Evolutionary conservation across 2,797 vertebrate genomes (phyloP).

Genomic region (Synaphobranchus kaupii): DNA sequence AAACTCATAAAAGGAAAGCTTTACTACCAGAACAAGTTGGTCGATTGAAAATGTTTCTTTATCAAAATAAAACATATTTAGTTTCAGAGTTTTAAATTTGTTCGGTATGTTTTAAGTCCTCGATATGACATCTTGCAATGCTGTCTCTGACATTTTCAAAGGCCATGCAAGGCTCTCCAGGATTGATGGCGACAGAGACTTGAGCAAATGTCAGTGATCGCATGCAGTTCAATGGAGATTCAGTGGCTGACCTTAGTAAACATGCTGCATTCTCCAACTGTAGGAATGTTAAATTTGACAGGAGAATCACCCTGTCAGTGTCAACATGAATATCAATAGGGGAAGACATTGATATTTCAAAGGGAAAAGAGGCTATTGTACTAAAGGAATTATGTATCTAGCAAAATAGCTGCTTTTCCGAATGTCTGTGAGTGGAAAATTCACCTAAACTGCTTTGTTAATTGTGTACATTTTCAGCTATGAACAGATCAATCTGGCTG

Average conservation of each 20-base stretch:
- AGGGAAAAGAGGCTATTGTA: neutral
- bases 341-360: neutral
- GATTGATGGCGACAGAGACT: conserved; percentile 7
- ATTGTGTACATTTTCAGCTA: no score
- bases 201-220: conserved; percentile 11
- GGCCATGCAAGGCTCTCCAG: neutral
- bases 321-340: neutral
- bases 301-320: neutral
- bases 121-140: neutral
- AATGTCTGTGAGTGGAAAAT: neutral
- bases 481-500: neutral
- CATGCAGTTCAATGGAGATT: neutral
- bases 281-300: neutral
- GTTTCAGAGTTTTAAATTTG: neutral
- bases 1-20: neutral
- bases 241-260: conserved; percentile 11
- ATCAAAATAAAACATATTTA: neutral
- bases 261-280: neutral
- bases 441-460: neutral
- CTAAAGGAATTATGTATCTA: neutral
- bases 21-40: neutral
- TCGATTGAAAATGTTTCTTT: neutral
- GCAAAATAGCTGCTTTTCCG: neutral
- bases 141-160: conserved; percentile 11
- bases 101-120: conserved; percentile 1